phyloP scores from a whole-genome alignment of 2,113 vertebrate genomes.

The Sitta europaea region DNA sequence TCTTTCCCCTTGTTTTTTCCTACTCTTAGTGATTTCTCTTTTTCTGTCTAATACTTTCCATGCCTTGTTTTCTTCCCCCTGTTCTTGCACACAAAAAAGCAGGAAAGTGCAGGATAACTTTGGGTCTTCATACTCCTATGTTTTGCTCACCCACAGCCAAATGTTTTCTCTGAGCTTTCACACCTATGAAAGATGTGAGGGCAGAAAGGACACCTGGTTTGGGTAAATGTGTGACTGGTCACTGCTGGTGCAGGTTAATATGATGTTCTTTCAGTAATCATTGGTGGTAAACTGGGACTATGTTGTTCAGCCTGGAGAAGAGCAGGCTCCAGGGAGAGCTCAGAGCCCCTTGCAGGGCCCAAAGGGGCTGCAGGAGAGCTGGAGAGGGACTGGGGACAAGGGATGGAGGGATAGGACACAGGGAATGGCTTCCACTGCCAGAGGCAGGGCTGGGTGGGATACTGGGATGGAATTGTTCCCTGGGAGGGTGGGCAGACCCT shows the following conservation, averaged over 20 bases:
- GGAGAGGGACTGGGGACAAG: not conserved
- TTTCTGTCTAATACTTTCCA: not conserved
- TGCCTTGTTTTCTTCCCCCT: not conserved
- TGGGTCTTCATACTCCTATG: not conserved
- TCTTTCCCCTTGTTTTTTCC: not conserved
- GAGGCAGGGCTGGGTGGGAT: rapidly evolving
- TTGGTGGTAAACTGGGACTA: not conserved
- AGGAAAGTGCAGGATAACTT: not conserved
- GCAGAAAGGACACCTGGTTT: not conserved
- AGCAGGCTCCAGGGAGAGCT: not conserved
- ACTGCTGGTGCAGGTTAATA: not conserved
- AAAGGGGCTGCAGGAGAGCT: not conserved
- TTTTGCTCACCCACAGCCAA: not conserved
- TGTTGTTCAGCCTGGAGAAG: not conserved
- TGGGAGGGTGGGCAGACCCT: rapidly evolving
- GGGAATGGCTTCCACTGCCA: not conserved
- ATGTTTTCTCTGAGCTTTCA: not conserved
- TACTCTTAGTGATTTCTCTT: not conserved
- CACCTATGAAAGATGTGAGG: not conserved
- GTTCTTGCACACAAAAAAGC: not conserved
- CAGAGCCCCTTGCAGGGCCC: not conserved
- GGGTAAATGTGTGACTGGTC: not conserved
- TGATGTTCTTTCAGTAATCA: not conserved
- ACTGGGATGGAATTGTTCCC: rapidly evolving
- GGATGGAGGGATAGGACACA: not conserved